These are phyloP conservation scores for Pachyrhynchus sulphureomaculatus DNA, from an alignment of 1,140 invertebrate species.

Conservation along the genomic window DNA sequence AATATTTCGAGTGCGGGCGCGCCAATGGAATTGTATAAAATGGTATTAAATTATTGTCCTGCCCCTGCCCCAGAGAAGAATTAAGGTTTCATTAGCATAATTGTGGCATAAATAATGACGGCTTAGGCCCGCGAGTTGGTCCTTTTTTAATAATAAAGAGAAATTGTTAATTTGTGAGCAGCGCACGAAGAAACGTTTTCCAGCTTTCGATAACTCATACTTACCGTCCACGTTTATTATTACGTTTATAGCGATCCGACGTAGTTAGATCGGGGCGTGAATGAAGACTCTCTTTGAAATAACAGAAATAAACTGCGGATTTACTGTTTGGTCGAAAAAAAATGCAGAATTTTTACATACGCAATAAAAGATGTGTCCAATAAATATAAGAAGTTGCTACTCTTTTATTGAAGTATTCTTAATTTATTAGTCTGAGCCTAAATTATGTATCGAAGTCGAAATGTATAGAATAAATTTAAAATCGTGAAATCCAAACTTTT, in stretches of 20 bases:
- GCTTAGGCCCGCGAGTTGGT: conserved; percentile 6
- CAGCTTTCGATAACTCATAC: conserved; percentile 24
- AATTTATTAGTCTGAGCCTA: too few relatives aligned
- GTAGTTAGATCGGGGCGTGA: conserved; percentile 21
- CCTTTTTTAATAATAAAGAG: conserved; percentile 19
- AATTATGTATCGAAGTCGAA: too few relatives aligned
- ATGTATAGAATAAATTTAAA: too few relatives aligned
- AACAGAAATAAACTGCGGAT: conserved; percentile 5
- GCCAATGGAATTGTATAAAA: too few relatives aligned
- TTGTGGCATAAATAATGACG: conserved; percentile 23
- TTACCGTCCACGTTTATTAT: conserved; percentile 21
- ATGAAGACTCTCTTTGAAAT: conserved; percentile 5
- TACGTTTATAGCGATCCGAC: conserved; percentile 12
- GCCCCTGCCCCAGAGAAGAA: conserved; percentile 12
- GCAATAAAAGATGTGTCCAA: too few relatives aligned
- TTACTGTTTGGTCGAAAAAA: too few relatives aligned
- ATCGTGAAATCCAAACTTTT: too few relatives aligned
- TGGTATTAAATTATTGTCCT: not conserved
- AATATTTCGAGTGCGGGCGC: too few relatives aligned
- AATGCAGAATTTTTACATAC: too few relatives aligned
- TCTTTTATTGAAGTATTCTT: too few relatives aligned
- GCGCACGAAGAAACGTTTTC: conserved; percentile 5
- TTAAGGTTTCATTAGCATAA: conserved; percentile 21
- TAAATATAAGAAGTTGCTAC: too few relatives aligned
- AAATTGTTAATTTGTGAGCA: conserved; percentile 26